A percentile compares a stretch with the other conserved stretches of the same genome.
Evolutionary conservation across 2,888 invertebrate species (phyloP).

Genomic region (Hirtodrosophila alboralis): DNA sequence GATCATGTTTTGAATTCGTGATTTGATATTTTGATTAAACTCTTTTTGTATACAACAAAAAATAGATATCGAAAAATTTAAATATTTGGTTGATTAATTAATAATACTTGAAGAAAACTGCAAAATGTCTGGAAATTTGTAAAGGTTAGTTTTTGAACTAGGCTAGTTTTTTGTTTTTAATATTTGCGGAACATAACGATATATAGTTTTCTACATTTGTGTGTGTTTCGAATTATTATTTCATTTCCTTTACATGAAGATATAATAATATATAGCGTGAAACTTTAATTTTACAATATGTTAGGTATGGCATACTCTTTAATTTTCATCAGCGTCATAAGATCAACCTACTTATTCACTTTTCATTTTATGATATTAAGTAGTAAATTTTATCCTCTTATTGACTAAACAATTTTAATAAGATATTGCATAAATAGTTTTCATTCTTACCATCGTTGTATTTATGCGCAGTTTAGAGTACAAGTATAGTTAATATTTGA

Average conservation of each 20-base stretch:
- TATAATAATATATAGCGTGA: constrained; percentile 1
- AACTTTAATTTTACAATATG: background rate
- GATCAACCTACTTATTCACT: background rate
- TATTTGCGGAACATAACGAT: background rate
- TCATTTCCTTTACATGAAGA: constrained; percentile 1
- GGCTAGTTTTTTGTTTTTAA: background rate
- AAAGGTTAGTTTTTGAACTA: constrained; percentile 3
- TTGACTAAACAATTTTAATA: constrained; percentile 5
- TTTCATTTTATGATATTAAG: constrained; percentile 3
- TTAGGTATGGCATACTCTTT: background rate
- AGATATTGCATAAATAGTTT: constrained; percentile 25
- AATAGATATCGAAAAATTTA: background rate
- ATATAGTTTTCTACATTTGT: constrained; percentile 1
- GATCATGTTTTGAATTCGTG: no score
- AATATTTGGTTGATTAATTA: background rate
- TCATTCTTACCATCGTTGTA: constrained; percentile 30
- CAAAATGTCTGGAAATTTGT: background rate
- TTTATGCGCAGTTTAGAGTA: constrained; percentile 23
- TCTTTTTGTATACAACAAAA: constrained; percentile 21
- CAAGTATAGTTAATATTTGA: constrained; percentile 22
- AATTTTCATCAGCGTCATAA: background rate
- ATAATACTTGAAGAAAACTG: background rate
- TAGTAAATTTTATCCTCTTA: constrained; percentile 6
- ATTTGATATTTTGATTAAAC: constrained; percentile 41
- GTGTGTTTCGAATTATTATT: constrained; percentile 5